Evolutionary conservation across 1,140 invertebrate genomes (phyloP), one percentile per base, ranked within the genome.

Genomic region (Lucilia sericata): DNA sequence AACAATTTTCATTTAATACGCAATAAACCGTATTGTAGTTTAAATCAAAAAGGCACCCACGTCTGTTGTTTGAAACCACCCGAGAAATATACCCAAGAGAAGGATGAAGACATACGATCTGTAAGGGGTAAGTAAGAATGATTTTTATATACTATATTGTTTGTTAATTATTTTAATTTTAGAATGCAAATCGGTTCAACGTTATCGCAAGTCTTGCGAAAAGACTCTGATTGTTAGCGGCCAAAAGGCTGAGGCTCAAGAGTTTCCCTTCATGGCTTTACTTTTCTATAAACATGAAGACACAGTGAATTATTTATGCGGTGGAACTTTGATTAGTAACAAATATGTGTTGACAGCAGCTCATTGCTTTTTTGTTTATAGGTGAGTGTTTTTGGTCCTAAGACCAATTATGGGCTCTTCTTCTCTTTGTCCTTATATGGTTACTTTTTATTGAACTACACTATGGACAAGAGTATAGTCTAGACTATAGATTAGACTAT

Each of bases 271-370:
- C 13, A 81, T 83, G 65, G 84, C 84, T 5, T 76, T 85, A 47
- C 9, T 85, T 5, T 65, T 60, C 19, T 25, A 84, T 30, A 17
- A n/a, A 19, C 14, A 30, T 13, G 36, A 25, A 34, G 51, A 55
- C 36, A 13, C 25, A 4, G 85, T 86, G 7, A 84, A 83, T 10
- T 91, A 89, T 87, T 83, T 87, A 25, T 92, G 91, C 76, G 91
- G 88, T 13, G 91, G 91, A 1, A 89, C 90, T n/a, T 83, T 92
- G 13, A 88, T 92, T 10, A 91, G 91, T 78, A 88, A 91, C 34
- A 82, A 84, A 78, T 92, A 87, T 82, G 85, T 92, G 7, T 19
- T 92, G 4, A 91, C 91, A 3, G 91, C 91, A 1, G 91, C 88
- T 8, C 91, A 92, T 85, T 92, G 91, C 76, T 86, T 89, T 8